Conservation (phyloP, 2,888 invertebrate genomes). For the Apantesis nais region DNA sequence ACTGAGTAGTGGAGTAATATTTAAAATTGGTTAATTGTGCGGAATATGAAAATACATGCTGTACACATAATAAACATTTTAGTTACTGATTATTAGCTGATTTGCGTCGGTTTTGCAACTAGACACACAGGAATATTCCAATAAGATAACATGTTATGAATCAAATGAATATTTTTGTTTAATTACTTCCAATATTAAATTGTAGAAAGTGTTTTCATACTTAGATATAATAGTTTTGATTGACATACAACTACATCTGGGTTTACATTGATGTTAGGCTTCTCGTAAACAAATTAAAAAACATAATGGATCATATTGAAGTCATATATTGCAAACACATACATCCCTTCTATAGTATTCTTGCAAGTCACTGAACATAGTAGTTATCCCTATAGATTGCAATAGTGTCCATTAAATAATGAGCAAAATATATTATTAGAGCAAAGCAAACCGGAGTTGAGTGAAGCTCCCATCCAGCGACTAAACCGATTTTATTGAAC, state of each 20-base stretch:
- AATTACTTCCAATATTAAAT: slow-evolving; percentile 29
- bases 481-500: too few species aligned
- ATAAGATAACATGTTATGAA: slow-evolving; percentile 1
- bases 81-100: slow-evolving; percentile 32
- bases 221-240: slow-evolving; percentile 47
- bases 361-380: not conserved
- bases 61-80: slow-evolving; percentile 34
- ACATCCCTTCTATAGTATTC: not conserved
- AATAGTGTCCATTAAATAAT: not conserved
- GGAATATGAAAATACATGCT: slow-evolving; percentile 31
- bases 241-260: slow-evolving; percentile 39
- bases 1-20: slow-evolving; percentile 26
- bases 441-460: too few species aligned
- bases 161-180: slow-evolving; percentile 30
- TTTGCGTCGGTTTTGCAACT: slow-evolving; percentile 24
- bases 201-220: slow-evolving; percentile 31
- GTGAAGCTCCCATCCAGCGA: too few species aligned
- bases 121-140: slow-evolving; percentile 32
- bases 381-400: not conserved
- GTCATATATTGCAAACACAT: not conserved
- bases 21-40: slow-evolving; percentile 36
- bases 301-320: slow-evolving; percentile 3
- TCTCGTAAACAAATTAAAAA: slow-evolving; percentile 37
- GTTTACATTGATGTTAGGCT: slow-evolving; percentile 25
- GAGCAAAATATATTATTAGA: not conserved